These are phyloP conservation scores for Medauroidea extradentata DNA, from an alignment of 1,140 invertebrate genomes.

Conservation along the genomic window DNA sequence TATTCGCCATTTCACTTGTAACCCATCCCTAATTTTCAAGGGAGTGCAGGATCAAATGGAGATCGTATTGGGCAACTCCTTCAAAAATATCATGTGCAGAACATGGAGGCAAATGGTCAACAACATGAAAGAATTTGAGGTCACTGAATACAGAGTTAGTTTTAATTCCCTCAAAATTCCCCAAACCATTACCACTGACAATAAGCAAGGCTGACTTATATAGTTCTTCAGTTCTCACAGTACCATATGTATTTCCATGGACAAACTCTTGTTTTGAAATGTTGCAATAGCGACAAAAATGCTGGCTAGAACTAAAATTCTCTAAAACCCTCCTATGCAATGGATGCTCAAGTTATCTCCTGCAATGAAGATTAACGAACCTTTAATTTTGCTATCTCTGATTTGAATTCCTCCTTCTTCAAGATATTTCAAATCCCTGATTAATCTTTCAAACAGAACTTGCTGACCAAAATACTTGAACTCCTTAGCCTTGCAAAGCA, in stretches of 20 bases:
- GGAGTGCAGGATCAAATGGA: background rate
- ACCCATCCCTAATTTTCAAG: no score
- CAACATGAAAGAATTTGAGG: conserved; percentile 2
- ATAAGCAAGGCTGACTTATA: background rate
- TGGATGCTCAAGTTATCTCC: conserved; percentile 34
- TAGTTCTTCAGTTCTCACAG: background rate
- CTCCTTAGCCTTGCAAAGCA: conserved; percentile 1
- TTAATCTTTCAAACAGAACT: background rate
- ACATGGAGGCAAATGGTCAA: conserved; percentile 5
- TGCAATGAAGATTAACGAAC: conserved; percentile 26
- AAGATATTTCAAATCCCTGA: background rate
- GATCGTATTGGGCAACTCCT: conserved; percentile 4
- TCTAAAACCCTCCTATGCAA: conserved; percentile 26
- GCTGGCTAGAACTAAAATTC: conserved; percentile 26
- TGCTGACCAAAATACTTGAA: background rate
- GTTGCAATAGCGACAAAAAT: conserved; percentile 30
- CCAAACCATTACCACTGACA: background rate
- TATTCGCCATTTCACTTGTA: no score
- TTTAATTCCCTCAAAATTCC: conserved; percentile 2
- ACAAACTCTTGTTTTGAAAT: background rate
- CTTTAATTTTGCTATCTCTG: conserved; percentile 19
- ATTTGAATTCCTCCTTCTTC: background rate
- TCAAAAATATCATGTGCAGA: conserved; percentile 12
- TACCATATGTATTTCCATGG: background rate
- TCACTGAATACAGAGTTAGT: background rate